Evolutionary conservation across 2,113 vertebrate genomes (phyloP), one percentile per base, ranked within the genome.

Genomic region (Hirundichthys speculiger): DNA sequence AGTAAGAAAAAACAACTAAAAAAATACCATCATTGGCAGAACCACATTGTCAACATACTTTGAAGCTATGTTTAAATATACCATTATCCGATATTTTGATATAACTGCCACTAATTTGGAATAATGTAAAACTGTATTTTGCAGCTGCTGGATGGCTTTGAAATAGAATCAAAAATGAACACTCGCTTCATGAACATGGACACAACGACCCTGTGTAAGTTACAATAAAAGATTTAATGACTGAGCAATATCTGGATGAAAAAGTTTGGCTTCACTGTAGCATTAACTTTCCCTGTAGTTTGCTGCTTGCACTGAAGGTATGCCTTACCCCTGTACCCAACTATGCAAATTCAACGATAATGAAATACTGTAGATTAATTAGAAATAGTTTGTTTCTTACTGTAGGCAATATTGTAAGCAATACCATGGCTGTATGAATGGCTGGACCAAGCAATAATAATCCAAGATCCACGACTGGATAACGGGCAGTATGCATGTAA

Each of bases 151-250:
- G 91, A 94, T 30, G 94, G 91, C 8, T 94, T 98, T 0, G 96
- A 98, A 79, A 96, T 99, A 1, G 96, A 99, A 86, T 94, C 94
- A 21, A 96, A 91, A 89, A 99, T 99, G 96, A 94, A 93, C 34
- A 91, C 98, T 48, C 94, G 92, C 75, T 99, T 99, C 89, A 90
- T 95, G 49, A 96, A 95, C 47, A 88, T 96, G 94, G 95, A 98
- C 62, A 88, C 95, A 3, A 93, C 93, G 0, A 92, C 93, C 0
- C 87, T 96, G 5, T 98, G 96, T 90, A 95, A 94, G 85, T 97
- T 93, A 30, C 39, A 27, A n/a, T 54, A 19, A 51, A 52, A 13
- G 25, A 42, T 50, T 58, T 22, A 45, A 9, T 24, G 20, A 42
- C 72, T 27, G 30, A 41, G 54, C 27, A 52, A 39, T 30, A 15